Evolutionary conservation across 2,113 vertebrate genomes (phyloP), one percentile per base, ranked within the genome.

Genomic region (Myotis yumanensis): DNA sequence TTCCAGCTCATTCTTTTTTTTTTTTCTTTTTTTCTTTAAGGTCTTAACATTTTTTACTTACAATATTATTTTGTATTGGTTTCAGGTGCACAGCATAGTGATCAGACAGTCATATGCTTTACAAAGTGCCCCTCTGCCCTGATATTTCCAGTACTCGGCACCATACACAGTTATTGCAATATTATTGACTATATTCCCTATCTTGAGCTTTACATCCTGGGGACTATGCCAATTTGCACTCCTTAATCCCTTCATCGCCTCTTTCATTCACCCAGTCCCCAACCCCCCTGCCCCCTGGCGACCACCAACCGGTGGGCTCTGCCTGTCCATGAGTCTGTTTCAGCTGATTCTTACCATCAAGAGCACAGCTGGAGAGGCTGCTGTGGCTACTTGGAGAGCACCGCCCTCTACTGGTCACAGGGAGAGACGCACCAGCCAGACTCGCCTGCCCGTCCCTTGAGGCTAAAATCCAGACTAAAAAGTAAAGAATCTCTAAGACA

Each of bases 321-420:
- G 46, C 18, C 14, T 76, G 28, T 32, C 73, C 32, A 0, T 2
- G 30, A 20, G 43, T 4, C 17, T 52, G 30, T n/a, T 52, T 20
- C 48, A n/a, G 30, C 30, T 77, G 30, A 48, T 76, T 20, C 9
- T 52, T 23, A 54, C 2, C 4, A 7, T 2, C 32, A 11, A 18
- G 20, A 17, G 28, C 4, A 2, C 4, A 5, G 11, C 5, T 2
- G 20, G 1, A 32, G 35, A 54, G 3, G 6, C 30, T 0, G 16
- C 81, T 6, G 7, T 1, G 22, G 32, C 48, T 91, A 51, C 88
- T 80, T 40, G 51, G 73, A 12, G 9, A 54, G 94, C 72, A 87
- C 75, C 88, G 96, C 75, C 97, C 96, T n/a, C 97, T 95, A 14
- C 57, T 86, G 96, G 75, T 48, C 89, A 59, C 0, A 86, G 22